phyloP scores from a whole-genome alignment of 2,113 vertebrate genomes.

The Hirundichthys speculiger region DNA sequence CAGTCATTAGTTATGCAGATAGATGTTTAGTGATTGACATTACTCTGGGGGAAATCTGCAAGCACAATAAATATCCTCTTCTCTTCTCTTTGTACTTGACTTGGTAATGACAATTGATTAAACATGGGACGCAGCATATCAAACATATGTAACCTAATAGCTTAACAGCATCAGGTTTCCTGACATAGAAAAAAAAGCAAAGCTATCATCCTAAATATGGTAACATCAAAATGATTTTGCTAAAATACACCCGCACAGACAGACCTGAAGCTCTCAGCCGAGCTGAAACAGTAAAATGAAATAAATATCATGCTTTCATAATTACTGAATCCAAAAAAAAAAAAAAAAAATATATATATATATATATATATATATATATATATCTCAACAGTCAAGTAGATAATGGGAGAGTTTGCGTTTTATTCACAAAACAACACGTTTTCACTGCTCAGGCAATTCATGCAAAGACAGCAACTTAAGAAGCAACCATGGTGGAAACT shows the following conservation, averaged over 20 bases:
- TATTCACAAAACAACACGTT: conserved; percentile 17
- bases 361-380: too few relatives aligned
- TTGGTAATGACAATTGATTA: conserved; percentile 73
- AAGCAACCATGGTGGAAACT: too few relatives aligned
- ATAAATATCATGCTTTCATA: conserved; percentile 16
- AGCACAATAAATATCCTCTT: conserved; percentile 45
- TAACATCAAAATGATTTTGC: conserved; percentile 47
- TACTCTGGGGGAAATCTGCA: conserved; percentile 39
- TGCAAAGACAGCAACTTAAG: conserved; percentile 7
- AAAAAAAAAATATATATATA: too few relatives aligned
- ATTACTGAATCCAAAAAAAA: conserved; percentile 31
- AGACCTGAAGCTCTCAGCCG: conserved; percentile 40
- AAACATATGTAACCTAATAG: conserved; percentile 50
- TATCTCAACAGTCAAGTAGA: conserved; percentile 13
- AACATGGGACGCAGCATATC: conserved; percentile 49
- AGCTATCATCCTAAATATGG: conserved; percentile 1
- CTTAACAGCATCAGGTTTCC: conserved; percentile 37
- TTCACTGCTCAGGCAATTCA: conserved; percentile 6
- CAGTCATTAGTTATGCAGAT: conserved; percentile 53
- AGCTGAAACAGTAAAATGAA: conserved; percentile 41
- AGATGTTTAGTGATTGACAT: conserved; percentile 63
- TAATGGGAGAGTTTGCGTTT: conserved; percentile 11
- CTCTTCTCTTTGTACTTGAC: conserved; percentile 36
- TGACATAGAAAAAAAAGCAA: background rate
- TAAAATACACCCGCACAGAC: conserved; percentile 19